These are phyloP conservation scores for Coptotermes formosanus DNA, from an alignment of 1,140 invertebrate genomes.

Conservation along the genomic window DNA sequence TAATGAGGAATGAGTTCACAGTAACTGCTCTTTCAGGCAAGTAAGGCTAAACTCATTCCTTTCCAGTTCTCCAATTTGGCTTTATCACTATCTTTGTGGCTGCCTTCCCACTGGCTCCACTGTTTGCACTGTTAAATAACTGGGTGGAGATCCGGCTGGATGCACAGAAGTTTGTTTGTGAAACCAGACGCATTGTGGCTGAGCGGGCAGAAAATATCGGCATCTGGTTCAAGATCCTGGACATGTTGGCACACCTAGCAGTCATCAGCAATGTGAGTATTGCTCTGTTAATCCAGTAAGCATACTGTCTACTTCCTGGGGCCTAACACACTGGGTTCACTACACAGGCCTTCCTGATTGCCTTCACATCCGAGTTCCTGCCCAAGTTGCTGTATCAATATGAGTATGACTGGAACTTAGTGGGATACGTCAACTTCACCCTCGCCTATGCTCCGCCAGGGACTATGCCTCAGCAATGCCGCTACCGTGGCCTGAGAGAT, in stretches of 20 bases:
- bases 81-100: constrained; percentile 85
- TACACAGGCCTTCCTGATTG: constrained; percentile 73
- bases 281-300: neutral
- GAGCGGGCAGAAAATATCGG: constrained; percentile 76
- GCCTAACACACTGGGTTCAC: neutral
- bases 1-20: no score
- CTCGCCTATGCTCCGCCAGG: constrained; percentile 63
- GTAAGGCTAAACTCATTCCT: neutral
- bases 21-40: no score
- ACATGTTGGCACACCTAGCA: constrained; percentile 66
- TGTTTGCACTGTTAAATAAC: constrained; percentile 82
- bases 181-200: constrained; percentile 69
- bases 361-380: constrained; percentile 83
- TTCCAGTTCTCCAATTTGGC: constrained; percentile 78
- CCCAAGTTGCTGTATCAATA: constrained; percentile 71
- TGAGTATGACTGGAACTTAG: constrained; percentile 57
- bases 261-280: constrained; percentile 72
- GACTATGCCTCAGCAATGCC: constrained; percentile 57
- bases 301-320: neutral
- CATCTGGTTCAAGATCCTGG: constrained; percentile 72
- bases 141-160: constrained; percentile 79
- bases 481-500: constrained; percentile 63
- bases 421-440: constrained; percentile 76
- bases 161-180: constrained; percentile 77
- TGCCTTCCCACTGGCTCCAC: constrained; percentile 78